These are phyloP conservation scores for Zeus faber DNA, from an alignment of 2,113 vertebrate species.

Conservation along the genomic window DNA sequence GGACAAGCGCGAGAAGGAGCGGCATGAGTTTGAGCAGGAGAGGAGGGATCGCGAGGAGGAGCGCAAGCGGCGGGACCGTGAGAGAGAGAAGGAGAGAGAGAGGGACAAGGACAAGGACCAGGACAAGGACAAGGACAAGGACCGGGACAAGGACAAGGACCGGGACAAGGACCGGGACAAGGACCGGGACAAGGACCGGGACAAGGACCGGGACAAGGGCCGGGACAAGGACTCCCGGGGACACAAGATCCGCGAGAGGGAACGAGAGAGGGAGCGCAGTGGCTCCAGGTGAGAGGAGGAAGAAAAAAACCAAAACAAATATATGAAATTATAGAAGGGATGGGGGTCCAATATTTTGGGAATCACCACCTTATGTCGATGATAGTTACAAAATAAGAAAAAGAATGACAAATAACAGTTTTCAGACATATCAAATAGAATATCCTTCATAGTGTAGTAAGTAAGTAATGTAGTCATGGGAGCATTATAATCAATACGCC, in stretches of 20 bases:
- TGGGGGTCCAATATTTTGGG: too few relatives aligned
- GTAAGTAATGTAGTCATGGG: too few relatives aligned
- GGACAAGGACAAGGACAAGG: slow-evolving; percentile 86
- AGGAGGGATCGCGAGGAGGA: slow-evolving; percentile 79
- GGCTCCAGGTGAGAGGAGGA: slow-evolving; percentile 80
- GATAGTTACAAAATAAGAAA: too few relatives aligned
- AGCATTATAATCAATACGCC: too few relatives aligned
- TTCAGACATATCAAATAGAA: too few relatives aligned
- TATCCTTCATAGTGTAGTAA: too few relatives aligned
- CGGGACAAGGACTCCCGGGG: slow-evolving; percentile 91
- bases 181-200: slow-evolving; percentile 63
- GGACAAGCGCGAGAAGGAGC: slow-evolving; percentile 94
- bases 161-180: slow-evolving; percentile 85
- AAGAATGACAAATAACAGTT: too few relatives aligned
- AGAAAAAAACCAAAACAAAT: too few relatives aligned
- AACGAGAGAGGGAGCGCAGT: slow-evolving; percentile 83
- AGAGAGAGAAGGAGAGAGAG: slow-evolving; percentile 76
- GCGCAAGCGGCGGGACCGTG: slow-evolving; percentile 70
- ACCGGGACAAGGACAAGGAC: slow-evolving; percentile 65
- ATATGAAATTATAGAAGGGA: too few relatives aligned
- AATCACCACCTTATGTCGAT: too few relatives aligned
- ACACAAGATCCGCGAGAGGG: slow-evolving; percentile 47
- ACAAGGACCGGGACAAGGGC: slow-evolving; percentile 77
- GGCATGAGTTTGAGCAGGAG: slow-evolving; percentile 92
- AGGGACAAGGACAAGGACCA: slow-evolving; percentile 90